Evolutionary conservation across 1,140 invertebrate genomes (phyloP).

Genomic region (Drosophila parabipectinata): DNA sequence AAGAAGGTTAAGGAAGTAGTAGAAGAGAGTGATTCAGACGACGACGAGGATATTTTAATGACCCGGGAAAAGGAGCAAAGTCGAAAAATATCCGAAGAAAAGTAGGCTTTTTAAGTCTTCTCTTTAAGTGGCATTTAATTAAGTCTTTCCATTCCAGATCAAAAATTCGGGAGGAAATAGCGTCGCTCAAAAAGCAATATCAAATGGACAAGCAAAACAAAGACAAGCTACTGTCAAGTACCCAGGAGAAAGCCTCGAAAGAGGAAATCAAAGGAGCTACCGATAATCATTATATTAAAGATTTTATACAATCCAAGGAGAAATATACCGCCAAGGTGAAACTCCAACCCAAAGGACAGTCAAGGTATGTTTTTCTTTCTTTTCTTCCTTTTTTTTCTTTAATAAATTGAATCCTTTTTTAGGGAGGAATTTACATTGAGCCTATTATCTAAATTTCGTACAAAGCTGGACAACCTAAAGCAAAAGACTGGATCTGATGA

Average conservation of each 20-base stretch:
- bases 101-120: conserved; percentile 83
- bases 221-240: conserved; percentile 63
- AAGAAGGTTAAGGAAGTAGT: conserved; percentile 13
- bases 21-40: conserved; percentile 74
- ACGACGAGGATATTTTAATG: conserved; percentile 86
- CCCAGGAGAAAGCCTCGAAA: conserved; percentile 83
- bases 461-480: conserved; percentile 89
- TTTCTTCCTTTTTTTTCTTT: neutral
- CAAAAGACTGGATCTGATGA: conserved; percentile 85
- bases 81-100: conserved; percentile 88
- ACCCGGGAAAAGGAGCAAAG: conserved; percentile 83
- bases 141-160: conserved; percentile 86
- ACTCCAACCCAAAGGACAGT: conserved; percentile 89
- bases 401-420: conserved; percentile 29
- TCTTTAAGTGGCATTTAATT: neutral
- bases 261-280: conserved; percentile 76
- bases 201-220: conserved; percentile 86
- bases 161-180: conserved; percentile 91
- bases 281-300: conserved; percentile 85
- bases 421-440: conserved; percentile 90
- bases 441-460: conserved; percentile 93
- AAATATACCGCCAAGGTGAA: conserved; percentile 90
- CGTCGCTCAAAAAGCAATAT: conserved; percentile 89
- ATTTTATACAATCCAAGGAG: conserved; percentile 90
- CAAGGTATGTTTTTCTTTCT: conserved; percentile 83